phyloP scores from a whole-genome alignment of 2,113 vertebrate species.

The Ciconia stormi region DNA sequence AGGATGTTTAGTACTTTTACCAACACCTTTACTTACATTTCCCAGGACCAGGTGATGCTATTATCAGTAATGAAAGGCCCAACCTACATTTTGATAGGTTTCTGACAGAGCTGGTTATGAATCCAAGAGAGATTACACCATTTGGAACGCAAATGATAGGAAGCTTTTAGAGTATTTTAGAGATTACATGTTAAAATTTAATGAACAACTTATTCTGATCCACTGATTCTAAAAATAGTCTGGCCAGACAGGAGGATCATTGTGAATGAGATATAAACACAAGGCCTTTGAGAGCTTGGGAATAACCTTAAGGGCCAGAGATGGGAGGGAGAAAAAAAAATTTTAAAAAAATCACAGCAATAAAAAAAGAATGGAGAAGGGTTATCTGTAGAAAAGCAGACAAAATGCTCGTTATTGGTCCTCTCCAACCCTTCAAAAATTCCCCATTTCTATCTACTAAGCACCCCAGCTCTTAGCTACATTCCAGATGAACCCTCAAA shows the following conservation, averaged over 20 bases:
- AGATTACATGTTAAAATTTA: conserved; percentile 52
- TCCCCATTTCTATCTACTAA: neutral
- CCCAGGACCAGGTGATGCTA: neutral
- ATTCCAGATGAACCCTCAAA: neutral
- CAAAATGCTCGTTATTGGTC: neutral
- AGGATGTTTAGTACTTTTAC: neutral
- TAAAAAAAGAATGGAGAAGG: neutral
- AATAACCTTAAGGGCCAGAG: neutral
- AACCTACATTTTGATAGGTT: neutral
- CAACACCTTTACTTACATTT: neutral
- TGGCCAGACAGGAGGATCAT: neutral
- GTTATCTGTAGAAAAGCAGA: neutral
- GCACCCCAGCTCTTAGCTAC: neutral
- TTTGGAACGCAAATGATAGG: conserved; percentile 31
- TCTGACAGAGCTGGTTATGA: neutral
- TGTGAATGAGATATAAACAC: neutral
- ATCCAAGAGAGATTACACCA: conserved; percentile 23
- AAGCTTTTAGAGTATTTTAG: conserved; percentile 63
- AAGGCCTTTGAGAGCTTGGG: neutral
- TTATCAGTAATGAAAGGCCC: neutral
- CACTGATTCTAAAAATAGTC: conserved; percentile 65
- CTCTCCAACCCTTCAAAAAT: neutral
- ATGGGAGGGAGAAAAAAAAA: neutral
- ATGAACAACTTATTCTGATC: conserved; percentile 52
- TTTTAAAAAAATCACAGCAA: neutral